Evolutionary conservation across 2,888 invertebrate genomes (phyloP).

Genomic region (Clivina fossor): DNA sequence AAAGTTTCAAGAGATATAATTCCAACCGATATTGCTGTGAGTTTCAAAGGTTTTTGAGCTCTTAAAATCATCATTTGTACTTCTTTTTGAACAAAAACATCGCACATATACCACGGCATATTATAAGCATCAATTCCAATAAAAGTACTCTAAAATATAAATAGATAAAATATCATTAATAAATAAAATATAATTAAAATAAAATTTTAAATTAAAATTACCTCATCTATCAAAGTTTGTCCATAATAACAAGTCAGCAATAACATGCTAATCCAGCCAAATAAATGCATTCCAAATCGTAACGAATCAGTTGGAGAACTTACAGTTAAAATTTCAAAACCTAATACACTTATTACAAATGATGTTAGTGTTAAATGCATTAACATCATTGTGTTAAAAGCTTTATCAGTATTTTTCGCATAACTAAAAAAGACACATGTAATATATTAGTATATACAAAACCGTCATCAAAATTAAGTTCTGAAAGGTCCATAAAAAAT

Average conservation of each 20-base stretch:
- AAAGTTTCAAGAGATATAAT: conserved; percentile 40
- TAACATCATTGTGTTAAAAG: conserved; percentile 44
- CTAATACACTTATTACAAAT: conserved; percentile 44
- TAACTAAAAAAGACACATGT: no score
- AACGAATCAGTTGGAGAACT: conserved; percentile 40
- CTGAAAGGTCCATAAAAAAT: no score
- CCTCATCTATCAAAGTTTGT: conserved; percentile 45
- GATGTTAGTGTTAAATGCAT: conserved; percentile 46
- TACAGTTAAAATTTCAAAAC: conserved; percentile 44
- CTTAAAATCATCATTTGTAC: conserved; percentile 42
- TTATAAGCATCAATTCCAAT: conserved; percentile 40
- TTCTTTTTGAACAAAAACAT: conserved; percentile 39
- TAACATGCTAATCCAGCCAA: conserved; percentile 45
- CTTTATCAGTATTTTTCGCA: conserved; percentile 36
- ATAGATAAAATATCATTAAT: conserved; percentile 4
- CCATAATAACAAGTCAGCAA: conserved; percentile 45
- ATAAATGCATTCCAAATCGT: conserved; percentile 44
- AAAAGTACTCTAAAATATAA: conserved; percentile 39
- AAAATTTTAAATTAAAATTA: conserved; percentile 22
- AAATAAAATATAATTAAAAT: neutral
- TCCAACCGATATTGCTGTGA: conserved; percentile 43
- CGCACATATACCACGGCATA: conserved; percentile 40
- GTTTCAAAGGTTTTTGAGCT: conserved; percentile 42
- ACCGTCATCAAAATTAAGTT: no score
- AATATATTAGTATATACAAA: no score